These are phyloP conservation scores for Catalaphyllia jardinei DNA, from an alignment of 64 coral and sea anemone genomes.

Conservation along the genomic window DNA sequence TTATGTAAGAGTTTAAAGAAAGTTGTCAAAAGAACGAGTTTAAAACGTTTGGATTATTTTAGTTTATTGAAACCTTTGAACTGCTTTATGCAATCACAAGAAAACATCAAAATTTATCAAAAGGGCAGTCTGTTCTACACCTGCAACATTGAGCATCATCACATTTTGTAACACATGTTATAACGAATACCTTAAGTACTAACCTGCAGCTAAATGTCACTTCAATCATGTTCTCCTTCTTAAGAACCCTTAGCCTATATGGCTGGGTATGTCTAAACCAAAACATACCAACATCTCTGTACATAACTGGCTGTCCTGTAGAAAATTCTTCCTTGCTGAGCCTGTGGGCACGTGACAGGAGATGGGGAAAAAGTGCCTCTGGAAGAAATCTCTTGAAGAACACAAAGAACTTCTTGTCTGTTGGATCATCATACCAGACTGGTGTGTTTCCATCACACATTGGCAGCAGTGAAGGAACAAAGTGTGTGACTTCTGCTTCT, in stretches of 20 bases:
- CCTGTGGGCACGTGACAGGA: slow-evolving; percentile 63
- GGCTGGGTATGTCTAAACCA: slow-evolving; percentile 48
- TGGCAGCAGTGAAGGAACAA: slow-evolving; percentile 60
- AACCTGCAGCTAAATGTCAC: slow-evolving; percentile 59
- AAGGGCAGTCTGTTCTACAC: too few relatives aligned
- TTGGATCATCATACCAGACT: slow-evolving; percentile 43
- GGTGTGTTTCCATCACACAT: background rate
- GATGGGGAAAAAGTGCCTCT: slow-evolving; percentile 57
- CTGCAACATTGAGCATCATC: too few relatives aligned
- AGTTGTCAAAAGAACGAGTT: too few relatives aligned
- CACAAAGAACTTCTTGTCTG: slow-evolving; percentile 53
- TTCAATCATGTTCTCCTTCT: slow-evolving; percentile 60
- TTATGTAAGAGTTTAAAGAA: too few relatives aligned
- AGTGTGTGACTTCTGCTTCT: slow-evolving; percentile 26
- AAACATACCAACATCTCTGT: slow-evolving; percentile 52
- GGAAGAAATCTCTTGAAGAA: slow-evolving; percentile 63
- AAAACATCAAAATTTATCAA: too few relatives aligned
- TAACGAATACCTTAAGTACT: background rate
- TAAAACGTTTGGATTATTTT: too few relatives aligned
- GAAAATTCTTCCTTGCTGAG: slow-evolving; percentile 4
- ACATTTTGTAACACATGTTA: too few relatives aligned
- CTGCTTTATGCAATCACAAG: too few relatives aligned
- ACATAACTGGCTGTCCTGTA: background rate
- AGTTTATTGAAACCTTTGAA: too few relatives aligned
- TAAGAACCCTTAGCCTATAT: slow-evolving; percentile 47